These are phyloP conservation scores for Haliaeetus leucogaster DNA, from an alignment of 2,113 vertebrate genomes.

Conservation along the genomic window DNA sequence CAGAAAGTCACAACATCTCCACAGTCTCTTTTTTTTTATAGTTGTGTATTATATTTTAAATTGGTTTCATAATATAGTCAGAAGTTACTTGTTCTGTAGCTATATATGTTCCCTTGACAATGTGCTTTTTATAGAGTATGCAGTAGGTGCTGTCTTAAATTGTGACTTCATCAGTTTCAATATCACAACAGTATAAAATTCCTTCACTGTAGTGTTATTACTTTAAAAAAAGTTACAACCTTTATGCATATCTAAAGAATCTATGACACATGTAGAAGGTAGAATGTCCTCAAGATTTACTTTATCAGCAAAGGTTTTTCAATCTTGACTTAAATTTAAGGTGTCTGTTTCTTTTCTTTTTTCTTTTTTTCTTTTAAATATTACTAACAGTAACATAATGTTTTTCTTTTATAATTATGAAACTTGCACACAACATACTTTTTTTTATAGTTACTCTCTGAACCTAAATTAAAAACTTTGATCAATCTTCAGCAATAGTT, in stretches of 20 bases:
- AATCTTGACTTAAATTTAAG: background rate
- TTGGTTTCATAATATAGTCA: background rate
- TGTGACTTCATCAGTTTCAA: background rate
- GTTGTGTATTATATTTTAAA: background rate
- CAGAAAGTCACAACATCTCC: background rate
- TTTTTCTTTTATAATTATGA: background rate
- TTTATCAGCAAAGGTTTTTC: background rate
- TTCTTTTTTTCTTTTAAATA: background rate
- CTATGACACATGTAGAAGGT: accelerated
- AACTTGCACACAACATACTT: background rate
- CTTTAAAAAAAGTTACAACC: background rate
- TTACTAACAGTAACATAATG: background rate
- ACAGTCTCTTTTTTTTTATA: background rate
- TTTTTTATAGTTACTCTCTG: background rate
- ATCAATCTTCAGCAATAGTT: background rate
- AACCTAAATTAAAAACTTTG: background rate
- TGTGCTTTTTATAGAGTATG: background rate
- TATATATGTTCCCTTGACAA: background rate
- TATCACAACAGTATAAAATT: background rate
- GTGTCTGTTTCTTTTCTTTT: accelerated
- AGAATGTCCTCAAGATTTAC: background rate
- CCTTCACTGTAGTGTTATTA: background rate
- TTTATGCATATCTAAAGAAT: background rate
- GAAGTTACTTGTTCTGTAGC: background rate
- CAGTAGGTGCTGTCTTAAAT: background rate